Base-by-base conservation (phyloP, 2,113 vertebrate species). In the Colaptes auratus region DNA sequence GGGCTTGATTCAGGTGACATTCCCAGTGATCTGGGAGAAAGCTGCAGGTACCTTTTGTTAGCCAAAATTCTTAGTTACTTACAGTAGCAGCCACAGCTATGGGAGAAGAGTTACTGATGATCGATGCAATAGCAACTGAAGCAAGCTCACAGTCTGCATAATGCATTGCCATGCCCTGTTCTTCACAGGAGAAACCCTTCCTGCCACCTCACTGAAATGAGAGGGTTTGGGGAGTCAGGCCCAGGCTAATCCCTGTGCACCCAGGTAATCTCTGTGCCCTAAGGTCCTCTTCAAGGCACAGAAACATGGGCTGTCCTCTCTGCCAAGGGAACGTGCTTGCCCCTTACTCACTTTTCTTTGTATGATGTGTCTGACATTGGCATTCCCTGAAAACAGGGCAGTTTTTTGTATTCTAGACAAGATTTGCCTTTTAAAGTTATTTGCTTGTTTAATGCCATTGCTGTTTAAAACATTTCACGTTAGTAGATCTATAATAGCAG, bases 321-420 rank as follows among this genome's bases (percentile, higher is more conserved):
- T 30, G 9, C 0, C 0, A 69, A 35, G 21, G 42, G 28, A 82
- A 73, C 0, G 2, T 2, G 12, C 46, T 42, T 60, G 3, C 24
- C 12, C 30, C 44, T 33, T 36, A 16, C 61, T 12, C 23, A 31
- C 17, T 9, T 12, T 21, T 71, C 80, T 65, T 61, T 69, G 66
- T 21, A 39, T 24, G 2, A 12, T 17, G 31, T 58, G 25, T 33
- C 31, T 12, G 16, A 78, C 28, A 52, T 16, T 27, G 55, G 24
- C 5, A n/a, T 15, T 36, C 77, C 39, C 52, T 39, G 28, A 67
- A 77, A 28, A 24, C 10, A 15, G 48, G 50, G 50, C 23, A 52
- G 27, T 28, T 55, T 24, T 39, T 53, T 67, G 15, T 20, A 58
- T 39, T 69, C 69, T 31, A 28, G 36, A 74, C 28, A 64, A 60